Conservation (phyloP, 2,888 invertebrate species). For the Teleogryllus oceanicus region DNA sequence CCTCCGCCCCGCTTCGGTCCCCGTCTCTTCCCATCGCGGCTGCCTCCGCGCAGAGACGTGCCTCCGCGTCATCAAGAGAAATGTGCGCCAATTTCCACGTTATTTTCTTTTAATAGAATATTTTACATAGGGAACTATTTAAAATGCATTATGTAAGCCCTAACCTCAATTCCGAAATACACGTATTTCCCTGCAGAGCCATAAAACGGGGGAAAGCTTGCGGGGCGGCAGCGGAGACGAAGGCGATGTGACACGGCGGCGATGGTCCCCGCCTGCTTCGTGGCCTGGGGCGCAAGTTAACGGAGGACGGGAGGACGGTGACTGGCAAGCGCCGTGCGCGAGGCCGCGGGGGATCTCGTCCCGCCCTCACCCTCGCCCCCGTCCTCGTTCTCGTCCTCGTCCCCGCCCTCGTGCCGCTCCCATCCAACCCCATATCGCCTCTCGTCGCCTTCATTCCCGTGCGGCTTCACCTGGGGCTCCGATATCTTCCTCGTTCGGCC, state of each 20-base stretch:
- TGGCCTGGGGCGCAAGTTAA: not conserved
- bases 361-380: not conserved
- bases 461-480: not conserved
- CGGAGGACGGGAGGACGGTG: not conserved
- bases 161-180: slow-evolving; percentile 7
- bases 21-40: too few relatives aligned
- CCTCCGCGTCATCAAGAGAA: slow-evolving; percentile 3
- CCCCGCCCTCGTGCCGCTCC: not conserved
- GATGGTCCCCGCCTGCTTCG: not conserved
- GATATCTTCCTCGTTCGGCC: too few relatives aligned
- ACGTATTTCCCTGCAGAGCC: slow-evolving; percentile 5
- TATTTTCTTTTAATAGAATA: slow-evolving; percentile 18
- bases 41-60: too few relatives aligned
- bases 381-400: not conserved
- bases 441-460: not conserved
- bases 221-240: not conserved
- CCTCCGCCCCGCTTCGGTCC: too few relatives aligned
- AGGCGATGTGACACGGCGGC: not conserved
- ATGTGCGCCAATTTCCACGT: slow-evolving; percentile 18
- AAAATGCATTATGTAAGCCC: slow-evolving; percentile 18
- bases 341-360: too few relatives aligned
- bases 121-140: not conserved
- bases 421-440: not conserved
- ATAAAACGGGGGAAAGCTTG: not conserved
- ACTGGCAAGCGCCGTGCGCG: too few relatives aligned